Percentiles rank a stretch among this genome's conserved stretches.
phyloP scores from a whole-genome alignment of 2,888 invertebrate species.

The Xylota segnis region DNA sequence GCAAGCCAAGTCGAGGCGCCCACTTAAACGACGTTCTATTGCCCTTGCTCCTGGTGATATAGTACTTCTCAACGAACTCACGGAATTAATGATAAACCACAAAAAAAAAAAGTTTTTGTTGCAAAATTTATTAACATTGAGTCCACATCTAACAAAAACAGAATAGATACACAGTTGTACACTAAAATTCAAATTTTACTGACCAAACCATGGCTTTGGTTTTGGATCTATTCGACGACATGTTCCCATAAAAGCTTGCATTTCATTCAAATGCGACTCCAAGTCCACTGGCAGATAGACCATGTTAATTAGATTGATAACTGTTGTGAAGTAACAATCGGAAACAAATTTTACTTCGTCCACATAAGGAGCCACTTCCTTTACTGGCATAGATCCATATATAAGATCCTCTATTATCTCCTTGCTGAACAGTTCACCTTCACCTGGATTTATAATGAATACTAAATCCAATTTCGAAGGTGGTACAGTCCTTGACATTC shows the following conservation, averaged over 20 bases:
- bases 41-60: too few relatives aligned
- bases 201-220: constrained; percentile 38
- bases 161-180: not conserved
- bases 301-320: constrained; percentile 61
- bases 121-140: too few relatives aligned
- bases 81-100: too few relatives aligned
- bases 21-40: too few relatives aligned
- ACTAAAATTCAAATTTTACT: not conserved
- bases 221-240: constrained; percentile 29
- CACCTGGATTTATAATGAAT: not conserved
- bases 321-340: constrained; percentile 59
- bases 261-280: not conserved
- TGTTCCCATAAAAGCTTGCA: constrained; percentile 23
- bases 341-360: constrained; percentile 32
- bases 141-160: too few relatives aligned
- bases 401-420: constrained; percentile 39
- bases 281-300: constrained; percentile 35
- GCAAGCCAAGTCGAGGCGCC: too few relatives aligned
- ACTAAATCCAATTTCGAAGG: too few relatives aligned
- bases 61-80: too few relatives aligned
- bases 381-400: not conserved
- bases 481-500: not conserved
- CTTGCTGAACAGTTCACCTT: constrained; percentile 5
- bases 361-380: not conserved
- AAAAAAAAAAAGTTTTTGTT: too few relatives aligned